A percentile compares a stretch with the other conserved stretches of the same genome.
phyloP scores from a whole-genome alignment of 2,888 invertebrate species.

The Ophonus ardosiacus region DNA sequence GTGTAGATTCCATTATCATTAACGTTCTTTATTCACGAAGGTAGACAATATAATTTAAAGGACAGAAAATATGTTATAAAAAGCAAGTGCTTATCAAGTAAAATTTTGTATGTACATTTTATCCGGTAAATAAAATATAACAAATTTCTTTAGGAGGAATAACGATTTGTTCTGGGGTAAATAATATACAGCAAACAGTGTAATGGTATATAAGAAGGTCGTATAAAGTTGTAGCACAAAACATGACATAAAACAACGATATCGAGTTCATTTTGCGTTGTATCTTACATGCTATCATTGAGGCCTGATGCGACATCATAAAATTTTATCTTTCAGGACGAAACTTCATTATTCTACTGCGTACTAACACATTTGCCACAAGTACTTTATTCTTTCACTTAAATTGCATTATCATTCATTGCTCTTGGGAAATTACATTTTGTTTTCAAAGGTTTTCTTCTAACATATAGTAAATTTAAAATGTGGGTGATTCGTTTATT shows the following conservation, averaged over 20 bases:
- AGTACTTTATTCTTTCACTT: slow-evolving; percentile 39
- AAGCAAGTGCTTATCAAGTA: background rate
- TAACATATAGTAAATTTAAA: background rate
- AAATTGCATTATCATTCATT: slow-evolving; percentile 30
- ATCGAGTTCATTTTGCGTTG: slow-evolving; percentile 43
- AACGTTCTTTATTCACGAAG: background rate
- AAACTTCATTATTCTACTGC: slow-evolving; percentile 44
- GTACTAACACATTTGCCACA: slow-evolving; percentile 19
- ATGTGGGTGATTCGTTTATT: background rate
- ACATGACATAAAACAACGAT: slow-evolving; percentile 51
- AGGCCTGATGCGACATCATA: slow-evolving; percentile 44
- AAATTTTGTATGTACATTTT: background rate
- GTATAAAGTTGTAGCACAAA: slow-evolving; percentile 47
- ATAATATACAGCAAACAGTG: slow-evolving; percentile 24
- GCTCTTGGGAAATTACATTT: background rate
- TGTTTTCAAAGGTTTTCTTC: background rate
- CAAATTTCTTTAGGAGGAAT: slow-evolving; percentile 31
- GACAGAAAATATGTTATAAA: background rate
- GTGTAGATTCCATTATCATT: background rate
- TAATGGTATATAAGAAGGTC: slow-evolving; percentile 21
- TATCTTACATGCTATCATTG: slow-evolving; percentile 32
- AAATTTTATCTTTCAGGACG: slow-evolving; percentile 50
- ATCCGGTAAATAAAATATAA: slow-evolving; percentile 5
- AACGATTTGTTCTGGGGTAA: slow-evolving; percentile 24
- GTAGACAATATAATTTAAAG: background rate